A percentile compares a stretch with the other conserved stretches of the same genome.
These are phyloP conservation scores for Sphaerodactylus townsendi DNA, from an alignment of 2,113 vertebrate species.

Conservation along the genomic window DNA sequence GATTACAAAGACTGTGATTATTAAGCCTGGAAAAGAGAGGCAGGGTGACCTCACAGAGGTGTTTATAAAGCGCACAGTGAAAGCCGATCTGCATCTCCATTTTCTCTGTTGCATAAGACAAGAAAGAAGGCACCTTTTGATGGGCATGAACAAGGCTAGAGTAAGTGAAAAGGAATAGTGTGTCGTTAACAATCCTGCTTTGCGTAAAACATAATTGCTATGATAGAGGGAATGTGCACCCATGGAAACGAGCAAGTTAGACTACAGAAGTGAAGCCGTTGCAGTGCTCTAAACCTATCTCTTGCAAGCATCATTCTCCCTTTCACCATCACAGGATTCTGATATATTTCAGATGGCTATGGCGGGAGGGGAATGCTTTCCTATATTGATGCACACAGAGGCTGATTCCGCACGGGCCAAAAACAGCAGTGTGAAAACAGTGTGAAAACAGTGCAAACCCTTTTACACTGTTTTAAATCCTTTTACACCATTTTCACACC, in stretches of 20 bases:
- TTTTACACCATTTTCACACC: no score
- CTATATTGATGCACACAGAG: background rate
- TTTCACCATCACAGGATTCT: background rate
- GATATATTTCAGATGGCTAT: background rate
- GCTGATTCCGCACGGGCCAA: no score
- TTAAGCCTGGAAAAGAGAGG: background rate
- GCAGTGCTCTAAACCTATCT: background rate
- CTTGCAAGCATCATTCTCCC: background rate
- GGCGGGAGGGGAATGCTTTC: background rate
- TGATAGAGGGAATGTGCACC: background rate
- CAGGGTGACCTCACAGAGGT: background rate
- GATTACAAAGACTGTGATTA: conserved; percentile 7
- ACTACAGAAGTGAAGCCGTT: background rate
- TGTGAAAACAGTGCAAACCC: no score
- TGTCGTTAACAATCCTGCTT: background rate
- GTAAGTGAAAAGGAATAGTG: background rate
- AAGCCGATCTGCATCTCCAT: background rate
- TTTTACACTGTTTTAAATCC: no score
- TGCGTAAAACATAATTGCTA: background rate
- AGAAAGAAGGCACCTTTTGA: background rate
- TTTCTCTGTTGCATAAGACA: background rate
- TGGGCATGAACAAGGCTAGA: background rate
- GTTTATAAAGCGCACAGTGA: background rate
- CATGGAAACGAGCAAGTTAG: background rate
- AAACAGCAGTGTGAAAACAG: no score